Base-by-base conservation (phyloP, 2,888 invertebrate genomes). In the Scaptodrosophila latifasciaeformis region DNA sequence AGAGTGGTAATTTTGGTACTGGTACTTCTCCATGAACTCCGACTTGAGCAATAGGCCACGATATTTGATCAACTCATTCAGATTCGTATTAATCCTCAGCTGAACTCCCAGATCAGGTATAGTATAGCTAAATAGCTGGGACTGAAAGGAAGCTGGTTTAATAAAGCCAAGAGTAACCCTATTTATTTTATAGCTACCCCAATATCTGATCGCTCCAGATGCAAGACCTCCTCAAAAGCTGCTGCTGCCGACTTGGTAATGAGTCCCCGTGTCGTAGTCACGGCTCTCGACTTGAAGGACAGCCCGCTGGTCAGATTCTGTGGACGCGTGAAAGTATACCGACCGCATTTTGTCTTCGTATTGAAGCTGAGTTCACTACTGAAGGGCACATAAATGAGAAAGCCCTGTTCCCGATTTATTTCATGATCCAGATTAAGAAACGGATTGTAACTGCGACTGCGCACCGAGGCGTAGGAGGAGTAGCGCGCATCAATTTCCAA, bases 401-500 rank as follows among this genome's bases (percentile, higher is more conserved):
- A 83, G 0, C 92, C 91, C 70, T 91, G 90, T 56, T 91, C 90
- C n/a, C 92, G 88, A 17, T 91, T 88, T 1, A 90, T 91, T 6
- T 89, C 89, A 67, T 92, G 91, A 75, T 91, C 90, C 0, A 90
- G 88, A 69, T 90, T 89, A 0, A 90, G 85, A 7, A 92, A 86
- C 0, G 92, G 92, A 65, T 92, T 92, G 56, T 90, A 91, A 53
- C 86, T 87, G 46, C 82, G 82, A 54, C 85, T 86, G 35, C 85
- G 85, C 40, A 86, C 84, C 63, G 87, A 85, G 2, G 89, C 88
- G 67, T 89, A 89, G 55, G 89, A 87, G 1, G 89, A 89, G 62
- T 89, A 88, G 30, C 90, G 89, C 10, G 90, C 89, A 74, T 91
- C 89, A 4, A 90, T 87, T 85, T 92, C 92, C 62, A 89, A 90